Percentiles rank a stretch among this genome's conserved stretches.
Conservation (phyloP, 2,113 vertebrate species). For the Ranitomeya imitator region DNA sequence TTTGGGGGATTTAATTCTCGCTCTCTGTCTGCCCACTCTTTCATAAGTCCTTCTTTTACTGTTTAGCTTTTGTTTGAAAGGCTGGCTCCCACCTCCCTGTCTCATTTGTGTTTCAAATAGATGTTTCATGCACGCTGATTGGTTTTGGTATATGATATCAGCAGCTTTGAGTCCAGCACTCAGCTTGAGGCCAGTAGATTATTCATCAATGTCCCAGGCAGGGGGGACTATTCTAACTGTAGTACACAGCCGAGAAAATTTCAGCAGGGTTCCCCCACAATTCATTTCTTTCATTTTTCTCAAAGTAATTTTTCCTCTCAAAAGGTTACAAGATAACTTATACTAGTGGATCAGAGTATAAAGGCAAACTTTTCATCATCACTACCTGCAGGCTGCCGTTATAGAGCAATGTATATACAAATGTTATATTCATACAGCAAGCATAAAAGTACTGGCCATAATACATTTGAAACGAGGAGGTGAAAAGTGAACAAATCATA, state of each 20-base stretch:
- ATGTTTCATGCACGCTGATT: conserved; percentile 75
- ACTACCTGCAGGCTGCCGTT: neutral
- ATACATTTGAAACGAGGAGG: neutral
- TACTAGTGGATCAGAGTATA: conserved; percentile 8
- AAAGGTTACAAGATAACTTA: conserved; percentile 62
- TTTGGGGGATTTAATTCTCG: conserved; percentile 71
- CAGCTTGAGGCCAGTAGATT: conserved; percentile 77
- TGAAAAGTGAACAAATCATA: neutral
- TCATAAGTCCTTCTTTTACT: conserved; percentile 63
- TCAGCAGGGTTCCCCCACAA: conserved; percentile 66
- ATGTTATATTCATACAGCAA: neutral
- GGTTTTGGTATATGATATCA: conserved; percentile 72
- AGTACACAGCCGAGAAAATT: conserved; percentile 66
- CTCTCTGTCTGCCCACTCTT: conserved; percentile 32
- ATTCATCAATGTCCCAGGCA: conserved; percentile 82
- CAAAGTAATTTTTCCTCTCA: conserved; percentile 52
- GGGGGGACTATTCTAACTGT: conserved; percentile 77
- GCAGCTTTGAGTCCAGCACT: conserved; percentile 71
- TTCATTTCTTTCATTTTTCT: conserved; percentile 57
- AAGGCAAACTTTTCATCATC: neutral
- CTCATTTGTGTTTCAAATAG: conserved; percentile 79
- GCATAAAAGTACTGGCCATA: neutral
- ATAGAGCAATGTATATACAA: neutral
- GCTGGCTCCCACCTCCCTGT: conserved; percentile 60
- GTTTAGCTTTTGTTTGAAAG: conserved; percentile 68